Conservation (phyloP, 2,797 vertebrate species). For the Diceros bicornis region DNA sequence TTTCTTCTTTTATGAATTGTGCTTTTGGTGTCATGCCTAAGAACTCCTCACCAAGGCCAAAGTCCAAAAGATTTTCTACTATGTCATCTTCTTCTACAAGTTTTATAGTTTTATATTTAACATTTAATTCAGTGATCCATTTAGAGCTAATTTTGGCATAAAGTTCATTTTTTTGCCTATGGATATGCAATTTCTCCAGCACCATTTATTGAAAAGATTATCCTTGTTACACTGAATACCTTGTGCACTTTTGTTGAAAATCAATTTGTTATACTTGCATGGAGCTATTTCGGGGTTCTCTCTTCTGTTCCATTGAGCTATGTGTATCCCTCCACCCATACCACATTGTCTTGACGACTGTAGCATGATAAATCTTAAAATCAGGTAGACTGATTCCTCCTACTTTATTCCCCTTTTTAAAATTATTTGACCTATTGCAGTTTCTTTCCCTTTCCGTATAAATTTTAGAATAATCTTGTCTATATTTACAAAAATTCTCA, state of each 20-base stretch:
- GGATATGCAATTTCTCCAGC: not conserved
- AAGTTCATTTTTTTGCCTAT: not conserved
- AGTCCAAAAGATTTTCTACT: not conserved
- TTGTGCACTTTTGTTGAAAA: not conserved
- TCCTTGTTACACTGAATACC: not conserved
- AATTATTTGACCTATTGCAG: not conserved
- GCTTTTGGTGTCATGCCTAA: not conserved
- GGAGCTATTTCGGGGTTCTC: not conserved
- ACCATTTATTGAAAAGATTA: not conserved
- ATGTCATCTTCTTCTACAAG: not conserved
- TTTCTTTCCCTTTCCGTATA: not conserved
- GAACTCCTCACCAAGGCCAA: not conserved
- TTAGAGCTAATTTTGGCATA: not conserved
- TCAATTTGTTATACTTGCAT: not conserved
- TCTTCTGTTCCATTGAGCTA: not conserved
- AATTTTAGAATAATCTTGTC: not conserved
- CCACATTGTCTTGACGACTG: not conserved
- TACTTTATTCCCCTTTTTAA: not conserved
- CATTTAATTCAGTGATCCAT: not conserved
- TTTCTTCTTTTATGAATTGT: not conserved
- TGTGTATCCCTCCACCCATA: not conserved
- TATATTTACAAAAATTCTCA: not conserved
- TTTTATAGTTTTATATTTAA: slow-evolving; percentile 12
- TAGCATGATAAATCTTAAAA: not conserved
- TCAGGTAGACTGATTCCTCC: not conserved